These are phyloP conservation scores for Eledona agricola DNA, from an alignment of 2,888 invertebrate species.

Conservation along the genomic window DNA sequence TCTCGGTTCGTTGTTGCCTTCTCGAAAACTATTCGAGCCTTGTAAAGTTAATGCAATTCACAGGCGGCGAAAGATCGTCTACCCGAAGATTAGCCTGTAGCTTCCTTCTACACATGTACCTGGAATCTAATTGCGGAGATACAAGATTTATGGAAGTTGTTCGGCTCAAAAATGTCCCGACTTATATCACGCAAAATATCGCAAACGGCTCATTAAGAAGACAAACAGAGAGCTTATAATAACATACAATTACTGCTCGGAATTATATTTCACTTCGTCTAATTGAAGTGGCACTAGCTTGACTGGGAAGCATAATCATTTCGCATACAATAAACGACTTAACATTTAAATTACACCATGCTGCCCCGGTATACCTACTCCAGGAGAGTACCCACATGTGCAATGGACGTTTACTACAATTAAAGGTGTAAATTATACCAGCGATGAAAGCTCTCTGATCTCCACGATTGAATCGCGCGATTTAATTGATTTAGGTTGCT, in stretches of 20 bases:
- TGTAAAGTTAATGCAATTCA: too few species aligned
- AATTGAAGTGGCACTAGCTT: slow-evolving; percentile 26
- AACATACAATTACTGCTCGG: slow-evolving; percentile 15
- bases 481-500: slow-evolving; percentile 15
- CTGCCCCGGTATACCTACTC: slow-evolving; percentile 2
- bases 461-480: slow-evolving; percentile 18
- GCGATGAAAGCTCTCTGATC: slow-evolving; percentile 17
- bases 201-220: slow-evolving; percentile 4
- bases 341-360: slow-evolving; percentile 29
- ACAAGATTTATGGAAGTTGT: background rate
- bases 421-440: slow-evolving; percentile 30
- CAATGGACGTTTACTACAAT: slow-evolving; percentile 27
- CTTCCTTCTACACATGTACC: too few species aligned
- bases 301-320: slow-evolving; percentile 15
- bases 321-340: slow-evolving; percentile 28
- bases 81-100: too few species aligned
- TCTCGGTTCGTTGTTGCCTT: too few species aligned
- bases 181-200: slow-evolving; percentile 2
- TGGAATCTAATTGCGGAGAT: too few species aligned
- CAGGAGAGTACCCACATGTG: slow-evolving; percentile 17
- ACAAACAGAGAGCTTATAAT: slow-evolving; percentile 16
- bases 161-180: background rate
- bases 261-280: slow-evolving; percentile 25
- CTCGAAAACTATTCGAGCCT: too few species aligned
- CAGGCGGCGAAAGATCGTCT: too few species aligned